Percentiles rank a stretch among this genome's conserved stretches.
phyloP scores from a whole-genome alignment of 2,113 vertebrate genomes.

The Argyrosomus japonicus region DNA sequence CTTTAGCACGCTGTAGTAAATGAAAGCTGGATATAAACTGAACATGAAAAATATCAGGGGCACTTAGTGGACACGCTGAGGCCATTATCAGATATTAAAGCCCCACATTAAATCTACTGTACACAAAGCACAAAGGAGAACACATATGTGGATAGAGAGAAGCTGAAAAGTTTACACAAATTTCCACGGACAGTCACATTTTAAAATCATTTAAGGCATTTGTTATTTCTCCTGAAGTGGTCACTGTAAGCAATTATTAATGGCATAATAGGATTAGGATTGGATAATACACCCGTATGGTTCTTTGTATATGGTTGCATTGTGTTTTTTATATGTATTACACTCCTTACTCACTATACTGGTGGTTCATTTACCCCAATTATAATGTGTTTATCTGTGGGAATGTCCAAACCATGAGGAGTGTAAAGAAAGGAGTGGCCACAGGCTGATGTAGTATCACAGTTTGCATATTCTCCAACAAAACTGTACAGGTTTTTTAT shows the following conservation, averaged over 20 bases:
- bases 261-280: not conserved
- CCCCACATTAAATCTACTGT: not conserved
- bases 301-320: not conserved
- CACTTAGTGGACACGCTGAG: too few relatives aligned
- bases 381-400: not conserved
- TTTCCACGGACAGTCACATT: not conserved
- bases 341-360: not conserved
- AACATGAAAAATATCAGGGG: not conserved
- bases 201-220: not conserved
- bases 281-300: not conserved
- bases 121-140: not conserved
- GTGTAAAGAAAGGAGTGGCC: not conserved
- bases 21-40: not conserved
- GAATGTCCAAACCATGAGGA: not conserved
- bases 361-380: not conserved
- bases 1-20: not conserved
- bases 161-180: not conserved
- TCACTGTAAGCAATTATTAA: not conserved
- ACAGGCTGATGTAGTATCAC: not conserved
- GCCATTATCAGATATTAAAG: not conserved
- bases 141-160: not conserved
- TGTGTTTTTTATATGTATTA: not conserved
- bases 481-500: not conserved
- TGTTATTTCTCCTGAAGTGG: not conserved
- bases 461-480: not conserved